phyloP scores from a whole-genome alignment of 2,888 invertebrate species.

The Desoria tigrina region DNA sequence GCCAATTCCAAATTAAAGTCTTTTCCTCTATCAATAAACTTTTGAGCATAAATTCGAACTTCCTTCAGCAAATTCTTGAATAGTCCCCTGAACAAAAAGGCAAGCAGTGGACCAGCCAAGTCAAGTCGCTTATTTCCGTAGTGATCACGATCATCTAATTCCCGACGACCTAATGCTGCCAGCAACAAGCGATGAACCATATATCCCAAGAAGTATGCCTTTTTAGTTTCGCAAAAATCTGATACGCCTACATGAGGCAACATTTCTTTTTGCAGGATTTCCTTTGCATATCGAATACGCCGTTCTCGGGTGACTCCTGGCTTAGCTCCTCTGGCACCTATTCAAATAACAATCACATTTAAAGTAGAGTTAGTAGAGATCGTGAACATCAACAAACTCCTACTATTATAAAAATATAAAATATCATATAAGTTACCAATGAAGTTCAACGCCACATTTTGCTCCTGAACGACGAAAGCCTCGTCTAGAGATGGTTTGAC shows the following conservation, averaged over 20 bases:
- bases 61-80: slow-evolving; percentile 96
- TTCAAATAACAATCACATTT: neutral
- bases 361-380: neutral
- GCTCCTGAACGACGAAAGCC: slow-evolving; percentile 99
- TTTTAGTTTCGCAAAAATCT: slow-evolving; percentile 99
- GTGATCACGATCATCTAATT: slow-evolving; percentile 99
- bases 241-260: slow-evolving; percentile 98
- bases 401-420: too few relatives aligned
- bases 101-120: slow-evolving; percentile 93
- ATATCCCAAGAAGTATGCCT: slow-evolving; percentile 97
- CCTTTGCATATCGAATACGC: slow-evolving; percentile 97
- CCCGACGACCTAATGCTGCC: slow-evolving; percentile 89
- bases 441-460: slow-evolving; percentile 97
- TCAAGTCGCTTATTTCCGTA: slow-evolving; percentile 98
- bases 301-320: slow-evolving; percentile 99
- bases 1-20: slow-evolving; percentile 96
- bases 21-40: slow-evolving; percentile 97
- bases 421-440: slow-evolving; percentile 78
- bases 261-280: slow-evolving; percentile 99
- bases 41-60: slow-evolving; percentile 96
- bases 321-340: slow-evolving; percentile 89
- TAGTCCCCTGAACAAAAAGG: slow-evolving; percentile 87
- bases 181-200: slow-evolving; percentile 97
- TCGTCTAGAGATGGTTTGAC: slow-evolving; percentile 98
- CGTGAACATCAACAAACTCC: neutral